A percentile compares a stretch with the other conserved stretches of the same genome.
These are phyloP conservation scores for Scylla paramamosain DNA, from an alignment of 1,140 invertebrate genomes.

Conservation along the genomic window DNA sequence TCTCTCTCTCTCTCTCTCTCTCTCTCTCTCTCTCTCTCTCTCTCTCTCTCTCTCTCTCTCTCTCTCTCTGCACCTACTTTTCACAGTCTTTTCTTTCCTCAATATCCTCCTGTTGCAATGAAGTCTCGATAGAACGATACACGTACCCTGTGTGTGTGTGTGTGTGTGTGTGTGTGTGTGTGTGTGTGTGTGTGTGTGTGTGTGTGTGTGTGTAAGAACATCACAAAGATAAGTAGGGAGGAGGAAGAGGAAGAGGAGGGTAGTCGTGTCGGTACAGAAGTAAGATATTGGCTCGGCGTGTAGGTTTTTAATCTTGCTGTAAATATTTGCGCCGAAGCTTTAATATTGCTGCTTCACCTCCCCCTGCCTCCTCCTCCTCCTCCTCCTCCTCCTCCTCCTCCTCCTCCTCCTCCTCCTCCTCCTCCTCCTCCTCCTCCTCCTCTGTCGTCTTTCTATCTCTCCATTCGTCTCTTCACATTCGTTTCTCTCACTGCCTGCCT, in stretches of 20 bases:
- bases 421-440: neutral
- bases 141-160: too few relatives aligned
- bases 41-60: too few relatives aligned
- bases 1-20: too few relatives aligned
- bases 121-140: too few relatives aligned
- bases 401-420: neutral
- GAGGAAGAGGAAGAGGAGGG: neutral
- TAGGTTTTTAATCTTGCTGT: slow-evolving; percentile 9
- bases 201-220: too few relatives aligned
- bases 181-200: too few relatives aligned
- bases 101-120: neutral
- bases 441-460: neutral
- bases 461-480: neutral
- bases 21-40: too few relatives aligned
- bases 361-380: neutral
- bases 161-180: too few relatives aligned
- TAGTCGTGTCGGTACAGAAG: neutral
- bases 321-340: neutral
- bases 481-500: neutral
- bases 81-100: neutral
- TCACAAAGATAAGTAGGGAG: too few relatives aligned
- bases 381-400: neutral
- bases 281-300: neutral
- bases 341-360: neutral
- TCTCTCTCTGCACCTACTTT: too few relatives aligned